Percentiles rank a stretch among this genome's conserved stretches.
Conservation (phyloP, 1,140 invertebrate species). For the Trichonephila inaurata region DNA sequence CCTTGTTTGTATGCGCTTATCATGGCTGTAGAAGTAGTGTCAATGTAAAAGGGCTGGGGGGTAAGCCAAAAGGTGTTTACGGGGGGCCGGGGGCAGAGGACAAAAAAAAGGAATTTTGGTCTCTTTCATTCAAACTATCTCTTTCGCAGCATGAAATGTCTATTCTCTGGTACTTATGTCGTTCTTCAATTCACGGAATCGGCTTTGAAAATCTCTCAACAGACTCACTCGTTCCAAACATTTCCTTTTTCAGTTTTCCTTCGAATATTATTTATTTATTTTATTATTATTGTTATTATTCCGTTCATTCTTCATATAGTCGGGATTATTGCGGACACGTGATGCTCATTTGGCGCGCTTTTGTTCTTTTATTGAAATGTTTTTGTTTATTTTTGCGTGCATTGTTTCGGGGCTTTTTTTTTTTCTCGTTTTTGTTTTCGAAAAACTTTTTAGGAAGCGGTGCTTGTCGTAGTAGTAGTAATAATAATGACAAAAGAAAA, state of each 20-base stretch:
- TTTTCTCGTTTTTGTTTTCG: neutral
- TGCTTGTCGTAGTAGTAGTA: neutral
- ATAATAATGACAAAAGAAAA: neutral
- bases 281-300: neutral
- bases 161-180: neutral
- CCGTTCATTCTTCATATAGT: neutral
- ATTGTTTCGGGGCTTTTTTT: neutral
- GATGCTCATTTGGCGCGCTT: slow-evolving; percentile 17
- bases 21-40: slow-evolving; percentile 47
- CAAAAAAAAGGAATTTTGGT: slow-evolving; percentile 40
- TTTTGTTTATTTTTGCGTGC: neutral
- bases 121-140: slow-evolving; percentile 47
- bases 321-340: slow-evolving; percentile 23
- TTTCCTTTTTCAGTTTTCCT: slow-evolving; percentile 67
- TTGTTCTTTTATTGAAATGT: neutral
- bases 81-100: slow-evolving; percentile 48
- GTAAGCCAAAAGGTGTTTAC: slow-evolving; percentile 12
- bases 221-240: neutral
- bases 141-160: slow-evolving; percentile 12
- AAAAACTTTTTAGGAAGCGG: neutral
- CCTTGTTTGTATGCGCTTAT: slow-evolving; percentile 26
- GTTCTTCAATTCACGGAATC: neutral
- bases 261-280: slow-evolving; percentile 28
- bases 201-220: neutral
- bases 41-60: slow-evolving; percentile 61